These are phyloP conservation scores for Euwallacea fornicatus DNA, from an alignment of 1,140 invertebrate species.

Conservation along the genomic window DNA sequence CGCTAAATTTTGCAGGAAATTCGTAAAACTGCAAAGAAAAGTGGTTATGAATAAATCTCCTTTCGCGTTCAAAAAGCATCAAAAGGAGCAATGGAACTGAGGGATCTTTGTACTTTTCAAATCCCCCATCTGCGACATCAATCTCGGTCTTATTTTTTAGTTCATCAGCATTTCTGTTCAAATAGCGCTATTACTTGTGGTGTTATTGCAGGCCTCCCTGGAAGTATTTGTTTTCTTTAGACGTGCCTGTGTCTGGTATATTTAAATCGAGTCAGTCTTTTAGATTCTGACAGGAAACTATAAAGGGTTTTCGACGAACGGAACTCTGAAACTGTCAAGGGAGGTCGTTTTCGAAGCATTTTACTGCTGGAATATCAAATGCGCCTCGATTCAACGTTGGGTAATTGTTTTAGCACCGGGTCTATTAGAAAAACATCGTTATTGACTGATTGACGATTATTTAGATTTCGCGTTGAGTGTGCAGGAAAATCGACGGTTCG, in stretches of 20 bases:
- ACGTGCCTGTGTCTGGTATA: slow-evolving; percentile 25
- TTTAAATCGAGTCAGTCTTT: slow-evolving; percentile 24
- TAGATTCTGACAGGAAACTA: slow-evolving; percentile 21
- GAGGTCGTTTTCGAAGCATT: slow-evolving; percentile 10
- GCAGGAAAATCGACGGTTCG: not conserved
- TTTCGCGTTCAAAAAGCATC: too few species aligned
- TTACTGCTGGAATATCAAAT: slow-evolving; percentile 24
- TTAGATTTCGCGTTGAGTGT: not conserved
- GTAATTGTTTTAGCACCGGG: slow-evolving; percentile 10
- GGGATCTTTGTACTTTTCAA: not conserved
- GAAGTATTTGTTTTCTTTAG: slow-evolving; percentile 26
- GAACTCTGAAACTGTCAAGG: slow-evolving; percentile 22
- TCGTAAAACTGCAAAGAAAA: too few species aligned
- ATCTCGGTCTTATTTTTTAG: slow-evolving; percentile 11
- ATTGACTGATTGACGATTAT: slow-evolving; percentile 11
- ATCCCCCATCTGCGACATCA: slow-evolving; percentile 9
- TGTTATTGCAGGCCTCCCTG: slow-evolving; percentile 29
- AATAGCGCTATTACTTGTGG: slow-evolving; percentile 11
- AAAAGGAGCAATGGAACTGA: not conserved
- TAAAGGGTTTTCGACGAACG: slow-evolving; percentile 27
- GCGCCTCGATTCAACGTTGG: slow-evolving; percentile 6
- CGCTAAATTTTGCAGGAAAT: too few species aligned
- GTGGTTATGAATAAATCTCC: too few species aligned
- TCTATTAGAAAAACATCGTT: slow-evolving; percentile 14
- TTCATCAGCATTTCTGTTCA: slow-evolving; percentile 7